phyloP scores from a whole-genome alignment of 2,797 vertebrate species.

The Ciconia nigra region DNA sequence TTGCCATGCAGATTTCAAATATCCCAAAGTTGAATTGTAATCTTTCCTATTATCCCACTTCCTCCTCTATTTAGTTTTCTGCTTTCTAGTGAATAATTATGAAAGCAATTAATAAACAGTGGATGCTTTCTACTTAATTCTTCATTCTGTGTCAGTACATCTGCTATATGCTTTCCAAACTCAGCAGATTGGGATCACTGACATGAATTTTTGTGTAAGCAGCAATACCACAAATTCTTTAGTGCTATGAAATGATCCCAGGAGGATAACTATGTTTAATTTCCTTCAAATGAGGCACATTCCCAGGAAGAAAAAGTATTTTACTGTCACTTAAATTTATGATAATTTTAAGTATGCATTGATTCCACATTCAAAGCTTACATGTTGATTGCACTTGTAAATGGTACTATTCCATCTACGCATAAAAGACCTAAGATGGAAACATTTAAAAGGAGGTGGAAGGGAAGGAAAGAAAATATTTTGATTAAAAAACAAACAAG shows the following conservation, averaged over 20 bases:
- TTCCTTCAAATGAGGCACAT: constrained; percentile 8
- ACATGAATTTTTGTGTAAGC: constrained; percentile 27
- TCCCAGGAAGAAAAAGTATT: background rate
- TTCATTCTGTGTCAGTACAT: constrained; percentile 12
- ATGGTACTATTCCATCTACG: background rate
- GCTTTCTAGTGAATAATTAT: constrained; percentile 27
- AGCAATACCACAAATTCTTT: constrained; percentile 25
- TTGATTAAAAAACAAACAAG: background rate
- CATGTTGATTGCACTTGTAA: background rate
- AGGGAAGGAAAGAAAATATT: background rate
- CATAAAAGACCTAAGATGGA: background rate
- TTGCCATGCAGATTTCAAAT: background rate
- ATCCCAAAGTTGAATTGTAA: background rate
- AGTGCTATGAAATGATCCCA: constrained; percentile 9
- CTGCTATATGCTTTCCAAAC: background rate
- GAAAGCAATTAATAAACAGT: constrained; percentile 38
- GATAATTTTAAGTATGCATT: background rate
- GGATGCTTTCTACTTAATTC: constrained; percentile 15
- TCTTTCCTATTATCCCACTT: background rate
- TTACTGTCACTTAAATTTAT: background rate
- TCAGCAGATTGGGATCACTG: constrained; percentile 2
- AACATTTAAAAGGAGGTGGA: background rate
- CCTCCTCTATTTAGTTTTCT: background rate
- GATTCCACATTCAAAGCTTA: background rate
- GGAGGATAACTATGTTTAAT: background rate